Base-by-base conservation (phyloP, 2,797 vertebrate genomes). In the Notolepis coatsorum region DNA sequence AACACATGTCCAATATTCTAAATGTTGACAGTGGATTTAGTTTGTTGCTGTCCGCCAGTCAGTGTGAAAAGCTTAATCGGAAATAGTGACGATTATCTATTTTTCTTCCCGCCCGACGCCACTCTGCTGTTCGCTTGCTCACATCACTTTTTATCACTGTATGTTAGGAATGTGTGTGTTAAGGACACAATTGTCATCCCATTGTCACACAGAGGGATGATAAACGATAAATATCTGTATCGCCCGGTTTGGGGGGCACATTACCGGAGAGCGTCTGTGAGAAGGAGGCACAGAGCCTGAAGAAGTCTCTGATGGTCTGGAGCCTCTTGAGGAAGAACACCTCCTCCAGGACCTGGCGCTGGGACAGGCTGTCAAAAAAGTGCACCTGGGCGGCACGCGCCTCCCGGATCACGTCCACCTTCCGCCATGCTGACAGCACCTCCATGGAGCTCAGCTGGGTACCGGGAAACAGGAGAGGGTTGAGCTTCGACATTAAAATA, bases 291-390 rank as follows among this genome's bases (percentile, higher is more conserved):
- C 98, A 99, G 5, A 98, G 94, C 30, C 92, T 91, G 87, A 99
- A 99, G 88, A 99, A 99, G 39, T 99, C 97, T 20, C 95, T 92
- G 87, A 99, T 94, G 33, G 97, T 98, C 61, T 99, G 97, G 21
- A 99, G 92, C 58, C 98, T 94, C 91, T 96, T 97, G 62, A 99
- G 91, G 82, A 99, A 99, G 89, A 99, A 99, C 17, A 98, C 94
- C 50, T 99, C 97, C 51, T 98, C 96, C 72, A 99, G 89, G 58
- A 97, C 92, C 81, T 96, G 95, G 0, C 96, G 88, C 63, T 97
- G 96, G 62, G 87, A 93, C 31, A 90, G 85, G 51, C 92, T 93
- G 61, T 98, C 96, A 69, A 98, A 96, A 88, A 97, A 96, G 71
- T 96, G 94, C 2, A 95, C 93, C 72, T 98, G 98, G 0, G 95